Conservation (phyloP, 2,113 vertebrate genomes). For the Ciconia stormi region DNA sequence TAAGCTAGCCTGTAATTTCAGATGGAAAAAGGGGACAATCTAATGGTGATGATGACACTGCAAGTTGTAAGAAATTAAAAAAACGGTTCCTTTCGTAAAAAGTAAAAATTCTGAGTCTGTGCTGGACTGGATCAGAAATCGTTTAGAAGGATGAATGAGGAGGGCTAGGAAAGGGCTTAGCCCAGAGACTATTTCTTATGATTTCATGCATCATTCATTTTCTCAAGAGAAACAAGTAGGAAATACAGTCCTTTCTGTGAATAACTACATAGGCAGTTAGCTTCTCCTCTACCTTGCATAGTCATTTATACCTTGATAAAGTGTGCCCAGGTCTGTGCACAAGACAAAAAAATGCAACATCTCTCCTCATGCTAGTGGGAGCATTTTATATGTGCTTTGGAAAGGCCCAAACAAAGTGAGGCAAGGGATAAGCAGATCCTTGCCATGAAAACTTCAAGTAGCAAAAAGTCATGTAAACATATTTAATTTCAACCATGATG, state of each 20-base stretch:
- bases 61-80: neutral
- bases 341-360: neutral
- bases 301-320: neutral
- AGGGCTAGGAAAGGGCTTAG: neutral
- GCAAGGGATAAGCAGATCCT: neutral
- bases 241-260: neutral
- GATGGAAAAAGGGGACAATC: neutral
- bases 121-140: neutral
- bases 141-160: neutral
- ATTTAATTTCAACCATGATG: neutral
- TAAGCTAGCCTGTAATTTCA: neutral
- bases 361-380: neutral
- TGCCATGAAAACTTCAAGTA: neutral
- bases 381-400: neutral
- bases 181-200: neutral
- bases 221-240: neutral
- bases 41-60: neutral
- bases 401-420: neutral
- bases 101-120: neutral
- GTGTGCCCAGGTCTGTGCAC: neutral
- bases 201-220: conserved; percentile 35
- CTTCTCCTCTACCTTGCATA: neutral
- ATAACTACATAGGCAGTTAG: neutral
- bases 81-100: neutral
- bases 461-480: neutral